Evolutionary conservation across 2,113 vertebrate species (phyloP), one percentile per base, ranked within the genome.

Genomic region (Oncorhynchus gorbuscha): DNA sequence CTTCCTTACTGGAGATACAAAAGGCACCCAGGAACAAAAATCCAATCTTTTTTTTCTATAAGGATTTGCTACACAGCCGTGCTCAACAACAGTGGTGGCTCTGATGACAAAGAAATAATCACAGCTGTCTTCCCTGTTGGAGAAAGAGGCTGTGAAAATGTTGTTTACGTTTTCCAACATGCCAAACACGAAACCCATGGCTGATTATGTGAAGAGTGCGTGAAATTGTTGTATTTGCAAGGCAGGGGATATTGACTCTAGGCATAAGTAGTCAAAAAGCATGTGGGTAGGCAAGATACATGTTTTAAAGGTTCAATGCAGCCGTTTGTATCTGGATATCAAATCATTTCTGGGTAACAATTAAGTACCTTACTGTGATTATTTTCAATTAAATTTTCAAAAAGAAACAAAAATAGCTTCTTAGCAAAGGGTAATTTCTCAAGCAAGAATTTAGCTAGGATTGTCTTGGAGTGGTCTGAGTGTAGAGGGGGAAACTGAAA

Each of bases 1-100:
- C 88, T 91, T 87, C 87, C 87, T 88, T 87, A 86, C 89, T 89
- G 83, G 83, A 90, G 91, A 91, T 90, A 93, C 90, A 93, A 93
- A 93, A 93, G 89, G 89, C 91, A 88, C 87, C 80, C 83, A 85
- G 86, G 89, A 93, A 92, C 90, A 92, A 91, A 92, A 92, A 92
- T 93, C 83, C 88, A 91, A 93, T 89, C 87, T 45, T 45, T 11
- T 86, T 83, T 91, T 83, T 88, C 86, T 87, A 72, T 90, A 89
- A 92, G 92, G 91, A 92, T 92, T 91, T 92, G 89, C 86, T 88
- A 88, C 86, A 90, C 85, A 45, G 39, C 39, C 3, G 39, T 11
- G 39, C 39, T 45, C 9, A 45, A 11, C 39, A 11, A 45, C 39
- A 88, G 87, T 92, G 90, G 88, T 89, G 88, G 82, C 86, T 89